Evolutionary conservation across 2,888 invertebrate species (phyloP), one percentile per base, ranked within the genome.

Genomic region (Lymantria dispar): DNA sequence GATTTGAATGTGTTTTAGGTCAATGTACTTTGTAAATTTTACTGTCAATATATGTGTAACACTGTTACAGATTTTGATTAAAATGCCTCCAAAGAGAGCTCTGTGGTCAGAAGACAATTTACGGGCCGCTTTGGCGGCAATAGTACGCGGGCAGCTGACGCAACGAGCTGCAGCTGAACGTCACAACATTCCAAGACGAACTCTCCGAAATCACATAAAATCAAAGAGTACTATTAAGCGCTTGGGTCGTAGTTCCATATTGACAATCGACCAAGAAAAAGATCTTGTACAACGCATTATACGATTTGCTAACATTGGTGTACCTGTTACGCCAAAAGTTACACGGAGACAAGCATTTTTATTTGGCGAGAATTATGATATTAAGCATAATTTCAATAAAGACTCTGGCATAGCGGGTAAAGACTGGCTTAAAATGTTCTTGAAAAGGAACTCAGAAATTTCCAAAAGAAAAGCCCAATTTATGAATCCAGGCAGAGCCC

Each of bases 401-500:
- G 30, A 12, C 10, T 54, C 33, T n/a, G n/a, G 14, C n/a, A 52
- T 42, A 22, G 54, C 58, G 15, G 46, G 54, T 14, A 51, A 14
- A 41, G 47, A 56, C 37, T 55, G 60, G 61, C 31, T 55, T 0
- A 55, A 15, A 14, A 7, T 30, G 9, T 64, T 62, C 44, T 11
- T 62, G 11, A 54, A 45, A 46, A 41, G 60, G 29, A 49, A 60
- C 37, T 43, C 47, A 12, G 46, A 48, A 40, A 48, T 60, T 38
- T 38, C 38, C 7, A 11, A 13, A 29, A 44, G 58, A 8, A 58
- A 51, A 46, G 47, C 56, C 8, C 59, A 62, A 29, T 39, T 58
- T 11, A 47, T 60, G 47, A 60, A 62, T 39, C 47, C 55, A 15
- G 58, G 46, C 7, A 36, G 58, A 7, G 57, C 57, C 13, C 60